These are phyloP conservation scores for Sphaeridia pumilis DNA, from an alignment of 2,888 invertebrate genomes.

Conservation along the genomic window DNA sequence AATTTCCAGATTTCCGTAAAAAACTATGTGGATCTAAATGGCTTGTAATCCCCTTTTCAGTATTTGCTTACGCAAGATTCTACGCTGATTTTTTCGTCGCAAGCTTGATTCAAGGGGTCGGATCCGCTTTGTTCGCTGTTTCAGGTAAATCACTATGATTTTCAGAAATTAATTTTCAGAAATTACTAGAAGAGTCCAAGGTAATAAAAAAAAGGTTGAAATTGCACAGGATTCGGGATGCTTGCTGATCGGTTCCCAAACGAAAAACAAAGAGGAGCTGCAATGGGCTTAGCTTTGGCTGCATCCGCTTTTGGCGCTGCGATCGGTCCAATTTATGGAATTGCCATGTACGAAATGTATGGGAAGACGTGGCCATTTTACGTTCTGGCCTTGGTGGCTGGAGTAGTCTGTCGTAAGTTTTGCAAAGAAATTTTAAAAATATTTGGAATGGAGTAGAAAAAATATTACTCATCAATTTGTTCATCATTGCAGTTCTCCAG, in stretches of 20 bases:
- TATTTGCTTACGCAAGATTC: conserved; percentile 94
- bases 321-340: conserved; percentile 97
- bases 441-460: neutral
- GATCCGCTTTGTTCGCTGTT: conserved; percentile 96
- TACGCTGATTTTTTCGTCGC: conserved; percentile 89
- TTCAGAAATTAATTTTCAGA: neutral
- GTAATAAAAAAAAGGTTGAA: too few species aligned
- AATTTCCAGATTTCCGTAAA: neutral
- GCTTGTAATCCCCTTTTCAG: conserved; percentile 44
- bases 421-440: neutral
- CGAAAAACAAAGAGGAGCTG: conserved; percentile 94
- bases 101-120: conserved; percentile 91
- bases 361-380: conserved; percentile 97
- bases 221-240: conserved; percentile 84
- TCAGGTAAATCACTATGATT: conserved; percentile 67
- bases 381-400: conserved; percentile 80
- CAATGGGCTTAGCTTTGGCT: conserved; percentile 97
- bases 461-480: too few species aligned
- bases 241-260: conserved; percentile 94
- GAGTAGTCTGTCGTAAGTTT: conserved; percentile 90
- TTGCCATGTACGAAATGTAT: conserved; percentile 96
- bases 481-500: conserved; percentile 60
- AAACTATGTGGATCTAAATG: neutral
- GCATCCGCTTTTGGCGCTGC: conserved; percentile 93
- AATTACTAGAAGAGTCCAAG: neutral